Evolutionary conservation across 1,140 invertebrate genomes (phyloP), one percentile per base, ranked within the genome.

Genomic region (Saccostrea cuccullata): DNA sequence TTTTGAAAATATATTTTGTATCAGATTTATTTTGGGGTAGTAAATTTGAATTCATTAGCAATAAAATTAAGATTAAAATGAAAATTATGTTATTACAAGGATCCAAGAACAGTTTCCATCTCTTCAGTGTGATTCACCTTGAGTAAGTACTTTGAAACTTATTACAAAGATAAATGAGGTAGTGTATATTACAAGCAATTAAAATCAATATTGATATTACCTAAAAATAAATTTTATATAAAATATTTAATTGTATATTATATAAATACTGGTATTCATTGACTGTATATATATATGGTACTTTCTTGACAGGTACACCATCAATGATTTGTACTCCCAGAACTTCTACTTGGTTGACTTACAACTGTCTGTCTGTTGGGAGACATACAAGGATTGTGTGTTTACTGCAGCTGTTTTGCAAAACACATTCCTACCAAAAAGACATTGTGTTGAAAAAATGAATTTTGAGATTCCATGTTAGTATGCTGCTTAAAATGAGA

Each of bases 371-470:
- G 17, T 87, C 20, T 87, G 86, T 30, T 87, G 77, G 56, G 86
- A 77, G 4, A 77, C 26, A 3, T 84, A 84, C 15, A 55, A 26
- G 11, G 47, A 84, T 30, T 91, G 90, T 86, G n/a, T 84, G 55
- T 36, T 88, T n/a, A 55, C 36, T 12, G 84, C 55, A 40, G 9
- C 70, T n/a, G 36, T 60, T 26, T 87, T 87, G 0, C 56, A 87
- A 15, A 70, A 84, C 55, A 55, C 77, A n/a, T 56, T 83, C 1
- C 30, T 87, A 17, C 77, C 77, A 82, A 84, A 60, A 47, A 36
- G 70, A 84, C 20, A 55, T 20, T 84, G 55, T n/a, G 1, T 55
- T n/a, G 40, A n/a, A 15, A 20, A n/a, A 84, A 23, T 26, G 17
- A 12, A n/a, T n/a, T 55, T 84, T 84, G 17, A 84, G 55, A 12